Conservation (phyloP, 2,113 vertebrate species). For the Ctenomys sociabilis region DNA sequence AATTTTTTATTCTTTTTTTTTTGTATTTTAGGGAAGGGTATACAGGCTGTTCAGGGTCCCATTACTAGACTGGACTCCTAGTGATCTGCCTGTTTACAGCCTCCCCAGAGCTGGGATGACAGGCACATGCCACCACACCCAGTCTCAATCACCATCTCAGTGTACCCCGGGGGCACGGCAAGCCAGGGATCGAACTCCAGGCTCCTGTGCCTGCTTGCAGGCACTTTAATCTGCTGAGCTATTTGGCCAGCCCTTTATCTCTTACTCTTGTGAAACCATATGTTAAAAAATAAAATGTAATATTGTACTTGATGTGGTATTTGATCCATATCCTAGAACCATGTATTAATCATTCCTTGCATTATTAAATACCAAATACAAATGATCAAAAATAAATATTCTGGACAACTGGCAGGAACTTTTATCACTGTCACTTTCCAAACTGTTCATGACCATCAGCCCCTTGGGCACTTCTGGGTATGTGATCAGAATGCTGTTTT, state of each 20-base stretch:
- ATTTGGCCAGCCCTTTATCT: not conserved
- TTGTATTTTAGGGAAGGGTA: too few species aligned
- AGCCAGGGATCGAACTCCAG: too few species aligned
- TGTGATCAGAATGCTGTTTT: not conserved
- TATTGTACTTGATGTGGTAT: not conserved
- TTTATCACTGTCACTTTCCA: not conserved
- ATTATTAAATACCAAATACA: constrained; percentile 8
- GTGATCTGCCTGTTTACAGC: too few species aligned
- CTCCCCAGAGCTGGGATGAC: too few species aligned
- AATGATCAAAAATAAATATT: constrained; percentile 37
- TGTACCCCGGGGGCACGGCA: too few species aligned
- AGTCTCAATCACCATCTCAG: too few species aligned
- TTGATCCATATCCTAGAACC: not conserved
- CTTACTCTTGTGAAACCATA: not conserved
- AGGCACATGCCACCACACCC: too few species aligned
- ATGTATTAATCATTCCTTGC: not conserved
- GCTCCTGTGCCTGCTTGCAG: too few species aligned
- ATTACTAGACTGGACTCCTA: too few species aligned
- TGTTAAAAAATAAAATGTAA: constrained; percentile 20
- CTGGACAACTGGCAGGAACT: not conserved
- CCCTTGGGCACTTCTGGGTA: not conserved
- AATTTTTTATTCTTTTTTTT: not conserved
- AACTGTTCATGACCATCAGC: not conserved
- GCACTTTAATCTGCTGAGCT: too few species aligned
- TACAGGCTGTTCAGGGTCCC: too few species aligned